phyloP scores from a whole-genome alignment of 2,888 invertebrate species.

The Drosophila birchii region DNA sequence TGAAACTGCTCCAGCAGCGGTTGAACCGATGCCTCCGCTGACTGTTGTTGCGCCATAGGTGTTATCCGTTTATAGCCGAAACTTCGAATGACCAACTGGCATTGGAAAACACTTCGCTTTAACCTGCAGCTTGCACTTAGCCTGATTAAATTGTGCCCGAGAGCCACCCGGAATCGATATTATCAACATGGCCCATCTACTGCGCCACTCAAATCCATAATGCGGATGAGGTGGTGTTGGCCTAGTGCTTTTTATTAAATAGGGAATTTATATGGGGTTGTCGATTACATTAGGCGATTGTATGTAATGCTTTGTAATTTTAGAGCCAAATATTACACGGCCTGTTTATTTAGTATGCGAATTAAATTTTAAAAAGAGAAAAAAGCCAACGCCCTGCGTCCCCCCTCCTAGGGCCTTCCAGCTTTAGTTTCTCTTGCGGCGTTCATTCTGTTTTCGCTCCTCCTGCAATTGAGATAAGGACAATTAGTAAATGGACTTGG shows the following conservation, averaged over 20 bases:
- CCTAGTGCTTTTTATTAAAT: slow-evolving; percentile 34
- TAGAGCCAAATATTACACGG: slow-evolving; percentile 50
- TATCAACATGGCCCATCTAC: slow-evolving; percentile 38
- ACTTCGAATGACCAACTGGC: slow-evolving; percentile 32
- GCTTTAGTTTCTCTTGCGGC: slow-evolving; percentile 71
- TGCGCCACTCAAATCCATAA: slow-evolving; percentile 14
- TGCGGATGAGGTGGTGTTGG: slow-evolving; percentile 12
- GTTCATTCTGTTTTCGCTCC: slow-evolving; percentile 78
- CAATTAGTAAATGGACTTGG: slow-evolving; percentile 7
- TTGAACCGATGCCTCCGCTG: slow-evolving; percentile 58
- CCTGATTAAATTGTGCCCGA: slow-evolving; percentile 65
- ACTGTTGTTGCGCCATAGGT: slow-evolving; percentile 58
- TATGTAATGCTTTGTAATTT: slow-evolving; percentile 35
- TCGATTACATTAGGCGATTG: slow-evolving; percentile 10
- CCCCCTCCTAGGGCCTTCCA: background rate
- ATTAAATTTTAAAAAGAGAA: slow-evolving; percentile 22
- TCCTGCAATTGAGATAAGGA: slow-evolving; percentile 66
- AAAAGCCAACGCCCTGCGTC: slow-evolving; percentile 7
- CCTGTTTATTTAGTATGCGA: slow-evolving; percentile 16
- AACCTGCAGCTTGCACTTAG: slow-evolving; percentile 55
- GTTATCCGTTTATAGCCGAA: slow-evolving; percentile 22
- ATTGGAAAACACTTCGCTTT: background rate
- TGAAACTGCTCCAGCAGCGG: slow-evolving; percentile 78
- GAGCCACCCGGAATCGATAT: slow-evolving; percentile 29
- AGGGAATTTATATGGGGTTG: slow-evolving; percentile 19